A percentile compares a stretch with the other conserved stretches of the same genome.
Conservation (phyloP, 2,888 invertebrate genomes). For the Eristalis arbustorum region DNA sequence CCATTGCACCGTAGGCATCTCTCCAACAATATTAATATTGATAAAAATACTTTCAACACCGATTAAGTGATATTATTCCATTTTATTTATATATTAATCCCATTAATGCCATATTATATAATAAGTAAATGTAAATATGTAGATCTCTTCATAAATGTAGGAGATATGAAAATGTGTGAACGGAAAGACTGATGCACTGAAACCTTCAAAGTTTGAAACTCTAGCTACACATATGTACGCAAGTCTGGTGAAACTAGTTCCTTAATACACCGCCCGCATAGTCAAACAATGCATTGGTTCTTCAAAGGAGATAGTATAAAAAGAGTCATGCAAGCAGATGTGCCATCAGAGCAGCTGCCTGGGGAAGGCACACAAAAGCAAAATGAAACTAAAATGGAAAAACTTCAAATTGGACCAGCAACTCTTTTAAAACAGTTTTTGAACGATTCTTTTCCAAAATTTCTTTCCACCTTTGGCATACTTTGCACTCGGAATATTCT, state of each 20-base stretch:
- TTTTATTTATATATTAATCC: no score
- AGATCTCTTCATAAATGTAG: no score
- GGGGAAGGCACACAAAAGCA: constrained; percentile 17
- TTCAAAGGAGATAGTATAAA: constrained; percentile 17
- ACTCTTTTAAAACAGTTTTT: constrained; percentile 41
- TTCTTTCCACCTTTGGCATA: neutral
- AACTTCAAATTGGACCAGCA: constrained; percentile 50
- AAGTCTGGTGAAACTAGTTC: constrained; percentile 5
- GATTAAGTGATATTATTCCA: no score
- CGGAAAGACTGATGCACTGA: no score
- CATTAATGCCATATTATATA: no score
- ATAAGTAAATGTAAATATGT: no score
- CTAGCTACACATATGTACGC: no score
- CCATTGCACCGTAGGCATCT: no score
- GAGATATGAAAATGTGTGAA: no score
- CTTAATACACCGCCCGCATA: constrained; percentile 43
- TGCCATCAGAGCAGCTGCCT: neutral
- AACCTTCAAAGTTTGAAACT: no score
- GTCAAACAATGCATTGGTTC: constrained; percentile 16
- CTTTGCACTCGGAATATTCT: neutral
- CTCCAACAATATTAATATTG: no score
- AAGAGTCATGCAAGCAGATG: neutral
- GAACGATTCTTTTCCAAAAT: constrained; percentile 21
- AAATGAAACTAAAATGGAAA: constrained; percentile 44
- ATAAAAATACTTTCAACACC: no score